phyloP scores from a whole-genome alignment of 1,140 invertebrate species.

The Solenopsis invicta region DNA sequence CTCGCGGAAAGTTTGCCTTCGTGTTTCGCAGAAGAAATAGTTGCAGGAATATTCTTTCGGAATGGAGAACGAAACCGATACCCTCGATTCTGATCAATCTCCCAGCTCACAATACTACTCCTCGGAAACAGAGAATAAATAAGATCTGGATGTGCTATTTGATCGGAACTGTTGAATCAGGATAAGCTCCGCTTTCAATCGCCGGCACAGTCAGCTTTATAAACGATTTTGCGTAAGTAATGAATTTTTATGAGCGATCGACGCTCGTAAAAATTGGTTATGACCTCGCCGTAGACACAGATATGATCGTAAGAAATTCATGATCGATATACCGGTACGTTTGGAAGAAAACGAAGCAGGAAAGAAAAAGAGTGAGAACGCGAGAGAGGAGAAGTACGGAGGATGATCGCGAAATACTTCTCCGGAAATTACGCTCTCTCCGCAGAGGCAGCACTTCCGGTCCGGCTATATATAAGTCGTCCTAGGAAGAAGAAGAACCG shows the following conservation, averaged over 20 bases:
- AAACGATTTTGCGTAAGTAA: constrained; percentile 37
- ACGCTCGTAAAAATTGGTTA: constrained; percentile 61
- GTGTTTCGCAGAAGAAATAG: constrained; percentile 38
- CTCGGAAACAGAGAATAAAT: not conserved
- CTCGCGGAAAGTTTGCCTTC: not conserved
- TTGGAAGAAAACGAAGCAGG: constrained; percentile 30
- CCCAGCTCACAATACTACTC: not conserved
- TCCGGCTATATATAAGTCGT: constrained; percentile 71
- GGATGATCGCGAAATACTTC: constrained; percentile 65
- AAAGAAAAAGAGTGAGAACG: not conserved
- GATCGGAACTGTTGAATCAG: not conserved
- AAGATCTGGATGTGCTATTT: not conserved
- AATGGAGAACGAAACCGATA: constrained; percentile 15
- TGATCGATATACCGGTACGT: constrained; percentile 68
- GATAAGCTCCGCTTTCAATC: constrained; percentile 24
- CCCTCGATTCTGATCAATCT: not conserved
- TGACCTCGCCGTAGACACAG: not conserved
- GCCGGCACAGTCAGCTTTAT: constrained; percentile 35
- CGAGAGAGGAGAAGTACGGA: not conserved
- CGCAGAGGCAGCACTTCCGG: constrained; percentile 68
- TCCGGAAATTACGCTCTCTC: constrained; percentile 79
- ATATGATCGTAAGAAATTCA: constrained; percentile 65
- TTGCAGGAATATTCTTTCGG: constrained; percentile 34
- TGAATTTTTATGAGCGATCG: constrained; percentile 59
- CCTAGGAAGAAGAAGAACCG: constrained; percentile 35